Conservation (phyloP, 2,797 vertebrate species). For the Sebastes reedi region DNA sequence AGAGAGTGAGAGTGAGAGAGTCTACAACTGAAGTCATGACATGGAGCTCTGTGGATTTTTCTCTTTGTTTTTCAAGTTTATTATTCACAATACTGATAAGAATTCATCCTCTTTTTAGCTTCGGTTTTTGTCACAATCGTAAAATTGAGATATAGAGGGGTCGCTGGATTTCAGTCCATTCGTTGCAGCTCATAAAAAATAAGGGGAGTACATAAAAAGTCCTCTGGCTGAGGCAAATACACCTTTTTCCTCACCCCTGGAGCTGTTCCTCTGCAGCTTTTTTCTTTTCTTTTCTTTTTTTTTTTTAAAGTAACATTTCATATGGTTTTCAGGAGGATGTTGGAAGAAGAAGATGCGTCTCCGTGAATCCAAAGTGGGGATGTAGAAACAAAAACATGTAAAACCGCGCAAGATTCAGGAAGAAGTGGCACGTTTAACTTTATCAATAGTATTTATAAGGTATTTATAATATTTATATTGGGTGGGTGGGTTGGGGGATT, state of each 20-base stretch:
- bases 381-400: constrained; percentile 75
- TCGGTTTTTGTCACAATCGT: constrained; percentile 88
- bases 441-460: constrained; percentile 85
- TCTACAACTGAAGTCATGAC: constrained; percentile 94
- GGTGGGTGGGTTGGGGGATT: constrained; percentile 27
- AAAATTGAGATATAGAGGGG: constrained; percentile 88
- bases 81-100: constrained; percentile 99
- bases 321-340: constrained; percentile 56
- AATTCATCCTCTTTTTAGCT: constrained; percentile 90
- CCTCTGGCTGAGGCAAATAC: constrained; percentile 74
- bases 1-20: constrained; percentile 80
- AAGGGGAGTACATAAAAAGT: constrained; percentile 77
- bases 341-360: constrained; percentile 57
- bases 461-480: constrained; percentile 86
- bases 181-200: constrained; percentile 87
- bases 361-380: constrained; percentile 77
- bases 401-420: constrained; percentile 78
- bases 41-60: constrained; percentile 90
- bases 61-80: constrained; percentile 92
- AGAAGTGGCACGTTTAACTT: constrained; percentile 83
- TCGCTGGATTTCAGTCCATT: constrained; percentile 92
- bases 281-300: constrained; percentile 28
- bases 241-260: constrained; percentile 66
- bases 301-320: constrained; percentile 64
- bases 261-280: constrained; percentile 82